Conservation (phyloP, 2,113 vertebrate species). For the Centropristis striata region DNA sequence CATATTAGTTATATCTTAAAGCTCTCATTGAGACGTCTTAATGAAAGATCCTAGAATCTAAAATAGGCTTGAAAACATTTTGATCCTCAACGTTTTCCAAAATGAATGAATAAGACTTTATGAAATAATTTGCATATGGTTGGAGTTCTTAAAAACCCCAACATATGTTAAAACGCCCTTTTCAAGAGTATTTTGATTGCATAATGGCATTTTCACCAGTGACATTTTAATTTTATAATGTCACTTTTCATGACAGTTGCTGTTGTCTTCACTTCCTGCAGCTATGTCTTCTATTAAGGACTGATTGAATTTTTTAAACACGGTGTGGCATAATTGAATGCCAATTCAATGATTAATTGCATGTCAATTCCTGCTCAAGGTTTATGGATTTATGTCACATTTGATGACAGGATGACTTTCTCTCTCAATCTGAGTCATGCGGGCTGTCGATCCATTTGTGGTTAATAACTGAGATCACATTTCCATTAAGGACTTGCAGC, state of each 20-base stretch:
- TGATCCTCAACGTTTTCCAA: too few species aligned
- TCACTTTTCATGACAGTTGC: background rate
- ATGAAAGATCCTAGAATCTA: background rate
- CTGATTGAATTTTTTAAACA: background rate
- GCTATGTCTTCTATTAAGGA: background rate
- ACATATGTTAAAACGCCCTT: too few species aligned
- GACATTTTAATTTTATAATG: background rate
- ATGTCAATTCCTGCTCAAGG: background rate
- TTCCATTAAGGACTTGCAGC: background rate
- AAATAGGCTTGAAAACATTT: too few species aligned
- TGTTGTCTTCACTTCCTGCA: background rate
- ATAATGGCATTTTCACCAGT: background rate
- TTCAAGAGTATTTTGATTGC: background rate
- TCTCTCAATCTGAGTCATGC: background rate
- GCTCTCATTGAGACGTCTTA: background rate
- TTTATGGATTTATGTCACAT: slow-evolving; percentile 12
- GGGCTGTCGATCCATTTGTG: background rate
- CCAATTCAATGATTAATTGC: background rate
- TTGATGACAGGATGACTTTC: slow-evolving; percentile 28
- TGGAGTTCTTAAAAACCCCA: too few species aligned
- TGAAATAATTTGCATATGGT: too few species aligned
- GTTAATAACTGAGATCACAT: background rate
- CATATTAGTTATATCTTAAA: background rate
- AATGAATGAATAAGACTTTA: too few species aligned
- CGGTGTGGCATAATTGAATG: background rate